Base-by-base conservation (phyloP, 1,140 invertebrate genomes). In the Eupristina koningsbergeri region DNA sequence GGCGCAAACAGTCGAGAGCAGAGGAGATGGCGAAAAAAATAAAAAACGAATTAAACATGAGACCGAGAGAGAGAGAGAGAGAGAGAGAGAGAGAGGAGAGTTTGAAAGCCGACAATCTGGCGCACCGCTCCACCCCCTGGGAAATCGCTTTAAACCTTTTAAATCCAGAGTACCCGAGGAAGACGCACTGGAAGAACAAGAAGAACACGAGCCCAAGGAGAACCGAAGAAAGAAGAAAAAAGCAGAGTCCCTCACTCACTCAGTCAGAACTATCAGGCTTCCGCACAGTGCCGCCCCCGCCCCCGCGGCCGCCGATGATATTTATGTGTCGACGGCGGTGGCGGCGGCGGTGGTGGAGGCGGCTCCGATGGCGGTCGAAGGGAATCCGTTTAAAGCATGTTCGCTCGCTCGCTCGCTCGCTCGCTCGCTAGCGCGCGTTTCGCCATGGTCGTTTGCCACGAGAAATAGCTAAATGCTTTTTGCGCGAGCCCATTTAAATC, bases 391-490 rank as follows among this genome's bases (percentile, higher is more conserved):
- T 91, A 91, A 92, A 92, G 92, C 92, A 91, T 91, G 89, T 92
- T 85, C 87, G 84, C 85, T 88, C 89, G 41, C 41, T 17, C 61
- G 9, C 39, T n/a, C n/a, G 89, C 91, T 85, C 87, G 84, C 85
- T 88, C 89, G 41, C 41, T 17, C 61, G 9, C 39, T n/a, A n/a
- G n/a, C 19, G 29, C 47, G 81, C 89, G 88, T 92, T 91, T 89
- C 89, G 91, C 88, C 86, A 92, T 91, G 91, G 92, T 92, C 90
- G 91, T 93, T 93, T 92, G 89, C 91, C 88, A 92, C 90, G 89
- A 89, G 89, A 90, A 93, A 93, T 93, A 92, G 91, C 92, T 92
- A 92, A 92, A 93, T 93, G 91, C 91, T 92, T 92, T 93, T 92
- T 93, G 91, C 91, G 89, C 89, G 87, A 89, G 87, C 88, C 88